Base-by-base conservation (phyloP, 2,888 invertebrate genomes). In the Pyralis farinalis region DNA sequence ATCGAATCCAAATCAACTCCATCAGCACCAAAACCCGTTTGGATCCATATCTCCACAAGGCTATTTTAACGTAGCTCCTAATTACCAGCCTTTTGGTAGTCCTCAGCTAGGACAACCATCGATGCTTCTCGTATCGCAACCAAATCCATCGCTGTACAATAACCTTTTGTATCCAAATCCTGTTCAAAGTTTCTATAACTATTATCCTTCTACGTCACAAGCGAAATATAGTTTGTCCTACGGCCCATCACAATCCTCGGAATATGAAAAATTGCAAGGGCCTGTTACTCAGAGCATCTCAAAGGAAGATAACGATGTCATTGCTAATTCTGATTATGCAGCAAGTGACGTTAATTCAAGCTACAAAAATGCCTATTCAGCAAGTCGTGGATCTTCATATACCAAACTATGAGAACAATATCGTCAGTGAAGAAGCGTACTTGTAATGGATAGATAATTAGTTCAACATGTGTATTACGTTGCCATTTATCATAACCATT, bases 301-400 rank as follows among this genome's bases (percentile, higher is more conserved):
- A 0, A 89, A 89, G 43, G 83, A 84, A 11, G 87, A 88, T 8
- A 79, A 74, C 44, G 82, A 86, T 41, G 63, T 77, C 7, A 59
- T 58, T 0, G 78, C 75, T 9, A 73, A 53, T 29, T 65, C 58
- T 42, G 88, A 89, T 22, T 86, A 81, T 30, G 58, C 66, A 0
- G 64, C 79, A 1, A 63, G 80, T 3, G 84, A 86, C 31, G 56
- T 74, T 2, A 76, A 57, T 38, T 52, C 69, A 1, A 74, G 58
- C 35, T 86, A 84, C 43, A 87, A 87, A 44, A 80, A 52, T 37
- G 48, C 70, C 0, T 87, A 83, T 41, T 57, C 71, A 7, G 54
- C 70, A 16, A 70, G 66, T 46, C 73, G 76, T 35, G 70, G 58
- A 16, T 43, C 76, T 30, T 54, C 75, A 0, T 82, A 80, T 44